phyloP scores from a whole-genome alignment of 2,888 invertebrate species.

The Parelbella ahira region DNA sequence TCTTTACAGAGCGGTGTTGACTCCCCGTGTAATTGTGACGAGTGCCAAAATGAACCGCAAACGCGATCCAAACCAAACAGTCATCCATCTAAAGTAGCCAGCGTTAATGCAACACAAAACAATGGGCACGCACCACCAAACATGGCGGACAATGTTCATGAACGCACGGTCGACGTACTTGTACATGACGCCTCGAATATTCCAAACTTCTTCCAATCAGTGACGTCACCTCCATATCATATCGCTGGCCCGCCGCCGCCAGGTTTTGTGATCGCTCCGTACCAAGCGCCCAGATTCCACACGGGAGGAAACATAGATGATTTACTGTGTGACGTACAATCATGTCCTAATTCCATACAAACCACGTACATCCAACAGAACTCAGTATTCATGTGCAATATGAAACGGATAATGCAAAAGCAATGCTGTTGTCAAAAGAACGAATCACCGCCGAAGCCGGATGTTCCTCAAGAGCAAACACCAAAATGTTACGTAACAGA shows the following conservation, averaged over 20 bases:
- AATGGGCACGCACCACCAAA: slow-evolving; percentile 44
- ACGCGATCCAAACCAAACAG: slow-evolving; percentile 32
- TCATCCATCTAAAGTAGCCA: slow-evolving; percentile 39
- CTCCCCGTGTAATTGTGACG: slow-evolving; percentile 70
- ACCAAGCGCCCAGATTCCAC: slow-evolving; percentile 64
- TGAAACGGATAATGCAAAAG: slow-evolving; percentile 61
- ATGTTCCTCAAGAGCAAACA: slow-evolving; percentile 41
- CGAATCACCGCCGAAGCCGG: slow-evolving; percentile 34
- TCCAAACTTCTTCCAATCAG: slow-evolving; percentile 68
- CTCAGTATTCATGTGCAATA: slow-evolving; percentile 75
- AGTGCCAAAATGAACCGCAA: slow-evolving; percentile 54
- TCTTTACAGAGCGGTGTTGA: slow-evolving; percentile 68
- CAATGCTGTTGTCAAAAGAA: slow-evolving; percentile 66
- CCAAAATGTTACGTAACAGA: slow-evolving; percentile 71
- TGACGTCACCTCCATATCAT: slow-evolving; percentile 65
- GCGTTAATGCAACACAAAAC: slow-evolving; percentile 40
- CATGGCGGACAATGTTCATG: slow-evolving; percentile 52
- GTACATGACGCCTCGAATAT: slow-evolving; percentile 70
- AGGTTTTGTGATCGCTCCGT: slow-evolving; percentile 66
- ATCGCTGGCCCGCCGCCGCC: slow-evolving; percentile 62
- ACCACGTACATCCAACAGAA: slow-evolving; percentile 73
- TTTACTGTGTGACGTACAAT: slow-evolving; percentile 84
- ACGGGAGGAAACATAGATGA: slow-evolving; percentile 85
- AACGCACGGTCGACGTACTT: slow-evolving; percentile 66
- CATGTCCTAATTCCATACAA: slow-evolving; percentile 57